Evolutionary conservation across 2,797 vertebrate genomes (phyloP).

Genomic region (Xenops minutus): DNA sequence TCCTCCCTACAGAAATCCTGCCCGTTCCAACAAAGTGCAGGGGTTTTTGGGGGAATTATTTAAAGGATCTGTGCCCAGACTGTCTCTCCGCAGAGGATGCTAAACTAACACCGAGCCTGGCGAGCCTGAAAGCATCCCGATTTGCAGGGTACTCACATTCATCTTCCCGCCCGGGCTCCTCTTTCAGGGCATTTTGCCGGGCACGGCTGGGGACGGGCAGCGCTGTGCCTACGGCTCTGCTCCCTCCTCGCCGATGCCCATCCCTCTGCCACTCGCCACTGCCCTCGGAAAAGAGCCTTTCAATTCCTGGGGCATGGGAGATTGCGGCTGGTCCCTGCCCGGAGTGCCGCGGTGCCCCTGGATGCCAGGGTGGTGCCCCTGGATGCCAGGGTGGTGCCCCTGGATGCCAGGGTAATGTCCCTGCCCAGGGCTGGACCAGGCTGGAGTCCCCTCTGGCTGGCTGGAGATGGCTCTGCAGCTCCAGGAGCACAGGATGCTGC

Average conservation of each 20-base stretch:
- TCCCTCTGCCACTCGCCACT: conserved; percentile 65
- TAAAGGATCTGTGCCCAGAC: background rate
- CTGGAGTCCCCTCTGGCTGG: background rate
- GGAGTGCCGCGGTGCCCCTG: conserved; percentile 43
- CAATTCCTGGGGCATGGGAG: conserved; percentile 73
- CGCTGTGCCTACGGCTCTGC: conserved; percentile 13
- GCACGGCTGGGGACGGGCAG: background rate
- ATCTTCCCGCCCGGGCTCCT: conserved; percentile 69
- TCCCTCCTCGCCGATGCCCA: conserved; percentile 72
- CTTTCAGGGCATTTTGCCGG: conserved; percentile 80
- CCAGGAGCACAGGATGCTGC: conserved; percentile 11
- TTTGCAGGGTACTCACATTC: conserved; percentile 76
- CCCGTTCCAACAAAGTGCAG: rapidly evolving
- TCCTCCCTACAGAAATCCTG: background rate
- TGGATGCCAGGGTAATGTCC: conserved; percentile 21
- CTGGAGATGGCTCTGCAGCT: background rate
- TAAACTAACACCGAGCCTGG: background rate
- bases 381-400: too few relatives aligned
- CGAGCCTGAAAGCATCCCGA: background rate
- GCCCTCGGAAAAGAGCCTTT: conserved; percentile 67
- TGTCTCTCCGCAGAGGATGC: background rate
- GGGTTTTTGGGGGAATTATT: background rate
- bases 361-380: conserved; percentile 26
- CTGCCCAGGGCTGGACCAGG: background rate
- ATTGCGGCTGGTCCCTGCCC: conserved; percentile 48